These are phyloP conservation scores for Spodoptera exigua DNA, from an alignment of 2,888 invertebrate species.

Conservation along the genomic window DNA sequence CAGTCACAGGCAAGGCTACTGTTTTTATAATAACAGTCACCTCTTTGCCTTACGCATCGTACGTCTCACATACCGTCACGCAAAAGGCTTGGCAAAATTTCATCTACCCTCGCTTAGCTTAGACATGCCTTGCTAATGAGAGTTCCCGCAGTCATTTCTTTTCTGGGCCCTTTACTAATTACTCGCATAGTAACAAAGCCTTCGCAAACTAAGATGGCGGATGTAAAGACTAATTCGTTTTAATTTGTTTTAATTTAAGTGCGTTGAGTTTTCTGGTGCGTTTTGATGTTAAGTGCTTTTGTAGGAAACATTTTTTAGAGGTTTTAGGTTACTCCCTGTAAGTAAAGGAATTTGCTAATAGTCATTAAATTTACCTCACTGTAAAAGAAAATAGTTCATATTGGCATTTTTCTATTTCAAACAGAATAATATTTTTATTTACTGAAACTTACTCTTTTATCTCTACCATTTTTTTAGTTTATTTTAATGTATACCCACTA, in stretches of 20 bases:
- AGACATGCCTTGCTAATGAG: slow-evolving; percentile 40
- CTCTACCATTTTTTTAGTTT: too few species aligned
- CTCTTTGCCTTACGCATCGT: slow-evolving; percentile 1
- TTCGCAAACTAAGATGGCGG: slow-evolving; percentile 30
- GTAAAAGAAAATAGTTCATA: too few species aligned
- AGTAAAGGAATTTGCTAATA: too few species aligned
- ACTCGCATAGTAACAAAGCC: slow-evolving; percentile 23
- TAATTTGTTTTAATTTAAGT: slow-evolving; percentile 8
- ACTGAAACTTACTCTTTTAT: too few species aligned
- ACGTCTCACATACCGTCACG: slow-evolving; percentile 14
- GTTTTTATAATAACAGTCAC: neutral
- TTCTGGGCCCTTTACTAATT: slow-evolving; percentile 39
- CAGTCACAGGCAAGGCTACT: too few species aligned
- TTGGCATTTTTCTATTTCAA: too few species aligned
- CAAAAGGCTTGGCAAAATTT: slow-evolving; percentile 25
- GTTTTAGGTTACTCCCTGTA: too few species aligned
- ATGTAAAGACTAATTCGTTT: slow-evolving; percentile 6
- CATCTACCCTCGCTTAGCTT: slow-evolving; percentile 21
- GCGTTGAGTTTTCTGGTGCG: neutral
- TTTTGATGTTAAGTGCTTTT: neutral
- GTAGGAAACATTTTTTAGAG: neutral
- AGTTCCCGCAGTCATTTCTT: slow-evolving; percentile 29
- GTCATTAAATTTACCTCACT: too few species aligned
- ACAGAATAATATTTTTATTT: too few species aligned
- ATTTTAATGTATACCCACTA: too few species aligned